Evolutionary conservation across 2,888 invertebrate species (phyloP).

Genomic region (Sicus ferrugineus): DNA sequence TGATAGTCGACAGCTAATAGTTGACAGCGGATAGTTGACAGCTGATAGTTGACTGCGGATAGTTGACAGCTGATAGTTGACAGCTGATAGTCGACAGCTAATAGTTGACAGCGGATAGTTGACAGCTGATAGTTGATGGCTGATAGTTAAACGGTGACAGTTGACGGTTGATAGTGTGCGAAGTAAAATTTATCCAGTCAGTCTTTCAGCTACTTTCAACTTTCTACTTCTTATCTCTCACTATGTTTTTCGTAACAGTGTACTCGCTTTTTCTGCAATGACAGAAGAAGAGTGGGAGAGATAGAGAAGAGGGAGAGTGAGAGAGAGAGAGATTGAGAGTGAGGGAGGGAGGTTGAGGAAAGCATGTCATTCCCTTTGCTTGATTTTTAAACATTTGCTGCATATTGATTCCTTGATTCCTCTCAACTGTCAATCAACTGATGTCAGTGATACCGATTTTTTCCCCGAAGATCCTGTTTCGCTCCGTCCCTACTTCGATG

Average conservation of each 20-base stretch:
- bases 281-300: not conserved
- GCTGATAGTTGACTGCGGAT: too few species aligned
- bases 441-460: not conserved
- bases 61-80: too few species aligned
- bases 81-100: too few species aligned
- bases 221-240: not conserved
- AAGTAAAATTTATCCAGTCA: not conserved
- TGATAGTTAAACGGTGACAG: too few species aligned
- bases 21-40: too few species aligned
- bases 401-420: slow-evolving; percentile 21
- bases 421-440: not conserved
- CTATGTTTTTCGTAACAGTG: not conserved
- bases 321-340: not conserved
- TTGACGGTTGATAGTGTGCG: too few species aligned
- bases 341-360: not conserved
- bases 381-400: slow-evolving; percentile 5
- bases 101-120: too few species aligned
- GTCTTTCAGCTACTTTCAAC: not conserved
- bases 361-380: not conserved
- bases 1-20: too few species aligned
- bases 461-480: slow-evolving; percentile 25
- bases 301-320: not conserved
- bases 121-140: too few species aligned
- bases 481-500: not conserved
- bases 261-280: not conserved